Conservation (phyloP, 1,140 invertebrate genomes). For the Ostrea edulis region DNA sequence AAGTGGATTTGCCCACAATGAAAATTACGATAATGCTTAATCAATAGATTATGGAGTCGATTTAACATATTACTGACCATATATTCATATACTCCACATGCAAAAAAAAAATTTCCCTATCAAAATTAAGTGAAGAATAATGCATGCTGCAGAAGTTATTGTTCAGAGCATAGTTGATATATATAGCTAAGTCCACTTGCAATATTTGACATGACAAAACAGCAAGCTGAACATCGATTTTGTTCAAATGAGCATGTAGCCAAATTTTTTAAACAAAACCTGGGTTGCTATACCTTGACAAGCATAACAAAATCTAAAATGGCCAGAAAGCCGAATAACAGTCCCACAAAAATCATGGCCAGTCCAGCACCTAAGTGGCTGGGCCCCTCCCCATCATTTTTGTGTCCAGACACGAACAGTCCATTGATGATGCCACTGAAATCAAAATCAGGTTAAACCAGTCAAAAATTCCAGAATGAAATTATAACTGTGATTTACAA, state of each 20-base stretch:
- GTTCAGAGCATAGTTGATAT: too few relatives aligned
- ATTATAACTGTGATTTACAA: not conserved
- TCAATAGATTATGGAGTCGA: too few relatives aligned
- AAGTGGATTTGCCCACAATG: too few relatives aligned
- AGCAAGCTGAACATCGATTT: not conserved
- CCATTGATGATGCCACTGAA: constrained; percentile 75
- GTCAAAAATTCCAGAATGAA: not conserved
- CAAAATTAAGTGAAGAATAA: too few relatives aligned
- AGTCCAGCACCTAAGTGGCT: constrained; percentile 67
- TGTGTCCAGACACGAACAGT: constrained; percentile 59
- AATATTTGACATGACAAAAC: not conserved
- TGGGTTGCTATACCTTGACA: constrained; percentile 69
- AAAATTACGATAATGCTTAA: too few relatives aligned
- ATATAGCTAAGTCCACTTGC: not conserved
- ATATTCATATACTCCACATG: too few relatives aligned
- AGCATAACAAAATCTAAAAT: constrained; percentile 68
- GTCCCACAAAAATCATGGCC: constrained; percentile 76
- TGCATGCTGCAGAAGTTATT: too few relatives aligned
- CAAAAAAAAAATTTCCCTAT: too few relatives aligned
- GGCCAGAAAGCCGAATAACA: constrained; percentile 72
- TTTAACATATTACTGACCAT: too few relatives aligned
- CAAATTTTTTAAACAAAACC: not conserved
- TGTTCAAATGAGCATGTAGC: not conserved
- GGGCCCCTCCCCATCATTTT: constrained; percentile 47
- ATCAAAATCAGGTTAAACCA: constrained; percentile 11